These are phyloP conservation scores for Aphis gossypii DNA, from an alignment of 1,140 invertebrate genomes.

Conservation along the genomic window DNA sequence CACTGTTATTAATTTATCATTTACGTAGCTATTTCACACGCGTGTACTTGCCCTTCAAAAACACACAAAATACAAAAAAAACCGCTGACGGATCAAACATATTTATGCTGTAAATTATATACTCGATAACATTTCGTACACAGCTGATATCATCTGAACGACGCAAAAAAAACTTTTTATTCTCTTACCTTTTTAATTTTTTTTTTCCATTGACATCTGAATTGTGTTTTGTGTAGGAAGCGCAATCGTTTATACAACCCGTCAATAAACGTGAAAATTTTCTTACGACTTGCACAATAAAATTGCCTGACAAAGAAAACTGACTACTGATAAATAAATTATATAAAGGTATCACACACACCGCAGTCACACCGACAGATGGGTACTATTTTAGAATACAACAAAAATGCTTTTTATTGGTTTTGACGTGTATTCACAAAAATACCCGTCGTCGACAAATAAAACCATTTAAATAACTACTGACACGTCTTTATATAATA, in stretches of 20 bases:
- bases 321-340: slow-evolving; percentile 39
- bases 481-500: neutral
- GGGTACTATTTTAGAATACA: neutral
- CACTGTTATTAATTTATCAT: neutral
- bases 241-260: neutral
- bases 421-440: neutral
- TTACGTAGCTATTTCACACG: neutral
- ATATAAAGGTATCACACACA: slow-evolving; percentile 24
- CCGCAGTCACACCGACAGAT: too few relatives aligned
- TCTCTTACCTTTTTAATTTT: neutral
- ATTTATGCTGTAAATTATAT: slow-evolving; percentile 39
- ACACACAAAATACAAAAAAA: neutral
- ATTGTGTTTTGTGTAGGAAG: neutral
- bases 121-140: neutral
- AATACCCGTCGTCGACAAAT: slow-evolving; percentile 6
- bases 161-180: slow-evolving; percentile 9
- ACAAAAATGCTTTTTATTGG: neutral
- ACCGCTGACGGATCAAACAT: neutral
- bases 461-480: slow-evolving; percentile 5
- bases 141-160: neutral
- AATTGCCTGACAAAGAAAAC: slow-evolving; percentile 22
- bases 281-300: slow-evolving; percentile 14
- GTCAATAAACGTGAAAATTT: neutral
- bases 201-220: neutral
- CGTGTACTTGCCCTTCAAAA: neutral